Percentiles rank a stretch among this genome's conserved stretches.
Conservation (phyloP, 2,888 invertebrate species). For the Leptopilina syphax region DNA sequence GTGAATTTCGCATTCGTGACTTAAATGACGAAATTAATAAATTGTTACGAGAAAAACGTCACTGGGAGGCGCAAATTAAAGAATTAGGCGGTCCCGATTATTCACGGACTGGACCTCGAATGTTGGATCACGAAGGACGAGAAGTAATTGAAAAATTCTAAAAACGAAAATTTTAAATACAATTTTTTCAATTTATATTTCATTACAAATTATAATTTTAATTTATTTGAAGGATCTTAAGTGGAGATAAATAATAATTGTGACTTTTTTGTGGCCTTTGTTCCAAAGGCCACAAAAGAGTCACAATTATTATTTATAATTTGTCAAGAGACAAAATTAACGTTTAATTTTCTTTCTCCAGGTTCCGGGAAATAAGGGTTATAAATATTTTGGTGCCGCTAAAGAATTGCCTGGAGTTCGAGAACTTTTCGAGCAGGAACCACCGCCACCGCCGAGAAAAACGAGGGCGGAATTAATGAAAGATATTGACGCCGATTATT, state of each 20-base stretch:
- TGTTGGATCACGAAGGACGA: constrained; percentile 95
- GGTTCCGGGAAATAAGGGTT: constrained; percentile 98
- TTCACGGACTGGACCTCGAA: constrained; percentile 92
- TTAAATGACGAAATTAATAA: constrained; percentile 99
- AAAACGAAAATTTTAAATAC: too few relatives aligned
- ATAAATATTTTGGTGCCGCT: constrained; percentile 99
- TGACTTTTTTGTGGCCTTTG: too few relatives aligned
- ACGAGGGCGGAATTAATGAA: constrained; percentile 98
- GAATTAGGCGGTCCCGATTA: constrained; percentile 97
- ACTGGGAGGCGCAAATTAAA: constrained; percentile 98
- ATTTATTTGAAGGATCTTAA: too few relatives aligned
- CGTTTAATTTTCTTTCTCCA: constrained; percentile 44
- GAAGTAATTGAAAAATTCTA: constrained; percentile 78
- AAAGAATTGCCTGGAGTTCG: constrained; percentile 98
- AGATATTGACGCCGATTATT: constrained; percentile 99
- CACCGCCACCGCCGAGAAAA: constrained; percentile 92
- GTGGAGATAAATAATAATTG: too few relatives aligned
- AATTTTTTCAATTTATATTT: too few relatives aligned
- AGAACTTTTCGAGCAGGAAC: constrained; percentile 97
- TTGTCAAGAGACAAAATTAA: too few relatives aligned
- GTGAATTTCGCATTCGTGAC: constrained; percentile 98
- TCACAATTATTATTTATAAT: too few relatives aligned
- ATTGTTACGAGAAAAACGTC: constrained; percentile 94
- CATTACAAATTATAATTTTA: too few relatives aligned
- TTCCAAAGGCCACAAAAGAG: too few relatives aligned